phyloP scores from a whole-genome alignment of 2,888 invertebrate genomes.

The Stenurella melanura region DNA sequence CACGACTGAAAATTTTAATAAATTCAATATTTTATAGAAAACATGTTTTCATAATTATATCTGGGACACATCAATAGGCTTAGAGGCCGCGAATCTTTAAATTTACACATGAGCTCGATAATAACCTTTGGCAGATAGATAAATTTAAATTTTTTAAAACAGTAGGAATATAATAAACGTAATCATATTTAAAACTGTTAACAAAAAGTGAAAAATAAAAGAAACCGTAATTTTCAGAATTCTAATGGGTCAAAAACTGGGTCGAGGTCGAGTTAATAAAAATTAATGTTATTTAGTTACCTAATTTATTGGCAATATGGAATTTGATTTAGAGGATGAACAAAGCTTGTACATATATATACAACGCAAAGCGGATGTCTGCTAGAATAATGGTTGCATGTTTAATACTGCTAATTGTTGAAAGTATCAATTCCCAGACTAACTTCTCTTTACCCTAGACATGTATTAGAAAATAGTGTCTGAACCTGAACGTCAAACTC shows the following conservation, averaged over 20 bases:
- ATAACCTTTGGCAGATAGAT: constrained; percentile 8
- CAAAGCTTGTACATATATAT: not conserved
- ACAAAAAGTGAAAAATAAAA: not conserved
- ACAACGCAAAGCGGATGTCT: not conserved
- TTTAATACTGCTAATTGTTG: not conserved
- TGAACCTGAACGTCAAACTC: not conserved
- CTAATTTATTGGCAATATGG: not conserved
- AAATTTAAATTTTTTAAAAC: too few relatives aligned
- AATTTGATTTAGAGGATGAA: not conserved
- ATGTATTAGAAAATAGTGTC: not conserved
- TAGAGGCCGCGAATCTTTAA: constrained; percentile 19
- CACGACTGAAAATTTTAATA: not conserved
- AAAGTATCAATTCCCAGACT: not conserved
- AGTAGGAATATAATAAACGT: too few relatives aligned
- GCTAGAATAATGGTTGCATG: not conserved
- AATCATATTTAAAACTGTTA: not conserved
- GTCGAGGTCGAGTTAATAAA: too few relatives aligned
- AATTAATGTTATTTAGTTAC: too few relatives aligned
- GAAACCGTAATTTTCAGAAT: not conserved
- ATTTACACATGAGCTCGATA: not conserved
- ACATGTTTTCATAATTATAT: not conserved
- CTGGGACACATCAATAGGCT: constrained; percentile 19
- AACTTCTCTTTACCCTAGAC: not conserved
- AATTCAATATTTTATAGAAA: not conserved
- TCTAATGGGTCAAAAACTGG: too few relatives aligned